Conservation (phyloP, 37 sponge, comb jelly and placozoan genomes). For the Aplysina aerophoba region DNA sequence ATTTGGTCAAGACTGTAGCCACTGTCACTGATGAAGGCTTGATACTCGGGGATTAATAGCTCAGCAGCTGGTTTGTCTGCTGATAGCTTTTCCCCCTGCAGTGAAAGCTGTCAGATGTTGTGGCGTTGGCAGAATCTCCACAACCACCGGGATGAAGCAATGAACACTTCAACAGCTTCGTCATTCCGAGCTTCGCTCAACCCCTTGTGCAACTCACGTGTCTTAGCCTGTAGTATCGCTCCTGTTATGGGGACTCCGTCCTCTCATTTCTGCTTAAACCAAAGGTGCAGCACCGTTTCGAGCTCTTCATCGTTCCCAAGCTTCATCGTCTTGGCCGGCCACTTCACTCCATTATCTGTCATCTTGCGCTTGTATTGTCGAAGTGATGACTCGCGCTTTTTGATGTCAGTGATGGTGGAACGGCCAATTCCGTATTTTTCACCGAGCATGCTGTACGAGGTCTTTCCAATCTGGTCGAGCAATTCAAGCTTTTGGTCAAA, state of each 20-base stretch:
- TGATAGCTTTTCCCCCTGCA: conserved; percentile 13
- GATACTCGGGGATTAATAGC: conserved; percentile 40
- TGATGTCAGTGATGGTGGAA: conserved; percentile 46
- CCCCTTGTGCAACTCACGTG: conserved; percentile 6
- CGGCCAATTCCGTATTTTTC: conserved; percentile 25
- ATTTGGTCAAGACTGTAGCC: conserved; percentile 41
- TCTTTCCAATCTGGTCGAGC: conserved; percentile 45
- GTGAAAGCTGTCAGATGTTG: background rate
- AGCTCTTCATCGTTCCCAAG: conserved; percentile 25
- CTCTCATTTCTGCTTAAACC: conserved; percentile 10
- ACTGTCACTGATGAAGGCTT: conserved; percentile 17
- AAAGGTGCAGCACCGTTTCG: conserved; percentile 13
- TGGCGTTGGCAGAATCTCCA: conserved; percentile 37
- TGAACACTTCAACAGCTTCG: conserved; percentile 4
- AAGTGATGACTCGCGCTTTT: conserved; percentile 7
- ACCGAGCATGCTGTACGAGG: conserved; percentile 31
- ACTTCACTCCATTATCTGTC: conserved; percentile 41
- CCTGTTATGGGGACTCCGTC: conserved; percentile 37
- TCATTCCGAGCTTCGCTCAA: background rate
- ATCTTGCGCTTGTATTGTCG: conserved; percentile 33
- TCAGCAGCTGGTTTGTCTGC: conserved; percentile 47
- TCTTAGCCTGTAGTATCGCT: conserved; percentile 35
- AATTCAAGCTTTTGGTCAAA: conserved; percentile 37
- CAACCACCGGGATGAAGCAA: conserved; percentile 20
- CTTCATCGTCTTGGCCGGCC: conserved; percentile 39